These are phyloP conservation scores for Tonatia bakeri DNA, from an alignment of 2,113 vertebrate species.

Conservation along the genomic window DNA sequence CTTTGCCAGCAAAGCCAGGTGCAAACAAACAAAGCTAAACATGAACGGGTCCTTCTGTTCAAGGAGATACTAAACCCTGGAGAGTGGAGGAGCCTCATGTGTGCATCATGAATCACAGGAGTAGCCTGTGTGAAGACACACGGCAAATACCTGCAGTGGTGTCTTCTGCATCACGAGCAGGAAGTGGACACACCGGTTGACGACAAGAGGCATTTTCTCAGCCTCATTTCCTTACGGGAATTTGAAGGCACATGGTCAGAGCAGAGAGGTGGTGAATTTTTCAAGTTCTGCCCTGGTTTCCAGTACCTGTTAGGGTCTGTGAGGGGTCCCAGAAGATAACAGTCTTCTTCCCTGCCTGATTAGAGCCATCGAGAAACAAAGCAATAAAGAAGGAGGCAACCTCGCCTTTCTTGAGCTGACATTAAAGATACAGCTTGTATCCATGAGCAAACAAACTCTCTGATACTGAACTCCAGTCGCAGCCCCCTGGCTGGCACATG, in stretches of 20 bases:
- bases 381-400: background rate
- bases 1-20: background rate
- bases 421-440: background rate
- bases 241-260: background rate
- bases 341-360: background rate
- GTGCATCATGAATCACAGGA: accelerated
- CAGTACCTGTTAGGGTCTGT: background rate
- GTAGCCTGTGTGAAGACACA: background rate
- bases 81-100: background rate
- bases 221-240: background rate
- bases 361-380: background rate
- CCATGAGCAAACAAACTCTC: background rate
- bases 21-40: background rate
- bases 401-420: background rate
- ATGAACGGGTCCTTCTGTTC: background rate
- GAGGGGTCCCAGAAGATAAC: background rate
- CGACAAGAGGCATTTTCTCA: background rate
- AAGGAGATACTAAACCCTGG: background rate
- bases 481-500: background rate
- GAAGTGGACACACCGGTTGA: accelerated
- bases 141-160: accelerated
- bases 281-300: background rate
- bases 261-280: background rate
- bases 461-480: background rate
- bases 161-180: background rate